A percentile compares a stretch with the other conserved stretches of the same genome.
Evolutionary conservation across 2,888 invertebrate species (phyloP).

Genomic region (Beris chalybata): DNA sequence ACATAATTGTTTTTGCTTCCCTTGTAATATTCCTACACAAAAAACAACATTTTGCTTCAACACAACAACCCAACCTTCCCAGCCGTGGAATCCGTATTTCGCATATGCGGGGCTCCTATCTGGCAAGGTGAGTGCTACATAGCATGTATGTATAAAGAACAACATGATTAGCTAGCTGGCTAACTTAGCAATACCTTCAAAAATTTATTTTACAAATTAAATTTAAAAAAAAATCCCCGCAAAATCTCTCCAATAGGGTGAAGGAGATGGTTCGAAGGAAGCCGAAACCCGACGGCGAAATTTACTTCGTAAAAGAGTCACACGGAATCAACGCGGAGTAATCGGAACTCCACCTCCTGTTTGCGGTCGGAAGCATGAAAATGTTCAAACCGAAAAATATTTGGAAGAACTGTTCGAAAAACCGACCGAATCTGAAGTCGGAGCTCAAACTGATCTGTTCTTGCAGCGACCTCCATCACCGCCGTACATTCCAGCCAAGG

Average conservation of each 20-base stretch:
- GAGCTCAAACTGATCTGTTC: slow-evolving; percentile 86
- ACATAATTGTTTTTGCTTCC: slow-evolving; percentile 22
- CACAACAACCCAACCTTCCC: slow-evolving; percentile 36
- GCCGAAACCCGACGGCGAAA: slow-evolving; percentile 65
- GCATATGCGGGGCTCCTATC: slow-evolving; percentile 57
- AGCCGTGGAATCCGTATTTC: slow-evolving; percentile 61
- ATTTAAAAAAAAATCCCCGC: background rate
- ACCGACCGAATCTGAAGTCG: slow-evolving; percentile 74
- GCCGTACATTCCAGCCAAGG: slow-evolving; percentile 74
- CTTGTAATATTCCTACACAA: slow-evolving; percentile 13
- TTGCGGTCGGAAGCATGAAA: slow-evolving; percentile 80
- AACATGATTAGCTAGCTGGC: background rate
- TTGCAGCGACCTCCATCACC: slow-evolving; percentile 81
- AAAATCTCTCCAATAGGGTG: slow-evolving; percentile 49
- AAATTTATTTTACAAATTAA: background rate
- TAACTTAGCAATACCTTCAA: too few species aligned
- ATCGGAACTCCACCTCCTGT: slow-evolving; percentile 60
- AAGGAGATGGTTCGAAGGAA: slow-evolving; percentile 55
- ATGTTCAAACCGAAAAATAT: slow-evolving; percentile 87
- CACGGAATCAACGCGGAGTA: slow-evolving; percentile 61
- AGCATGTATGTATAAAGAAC: background rate
- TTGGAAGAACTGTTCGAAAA: slow-evolving; percentile 82
- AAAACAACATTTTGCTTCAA: slow-evolving; percentile 26
- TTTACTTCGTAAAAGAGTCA: slow-evolving; percentile 66
- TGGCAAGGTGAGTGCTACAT: slow-evolving; percentile 45